Conservation (phyloP, 2,888 invertebrate species). For the Ecliptopera silaceata region DNA sequence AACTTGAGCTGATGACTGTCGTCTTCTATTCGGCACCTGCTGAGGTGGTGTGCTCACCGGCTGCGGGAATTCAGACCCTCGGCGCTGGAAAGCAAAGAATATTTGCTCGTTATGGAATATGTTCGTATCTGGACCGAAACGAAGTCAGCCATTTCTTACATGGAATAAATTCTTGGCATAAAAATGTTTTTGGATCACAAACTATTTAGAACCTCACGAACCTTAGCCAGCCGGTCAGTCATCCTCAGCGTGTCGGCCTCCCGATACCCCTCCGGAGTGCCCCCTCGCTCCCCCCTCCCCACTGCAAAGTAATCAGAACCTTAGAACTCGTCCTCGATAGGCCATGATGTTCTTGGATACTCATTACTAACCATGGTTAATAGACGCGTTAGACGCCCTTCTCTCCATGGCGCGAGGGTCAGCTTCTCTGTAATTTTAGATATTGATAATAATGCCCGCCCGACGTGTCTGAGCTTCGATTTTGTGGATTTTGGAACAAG, state of each 20-base stretch:
- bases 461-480: too few species aligned
- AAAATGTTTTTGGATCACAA: too few species aligned
- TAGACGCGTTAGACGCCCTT: slow-evolving; percentile 75
- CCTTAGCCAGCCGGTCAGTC: slow-evolving; percentile 70
- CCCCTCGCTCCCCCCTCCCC: slow-evolving; percentile 55
- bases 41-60: slow-evolving; percentile 75
- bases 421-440: slow-evolving; percentile 64
- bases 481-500: too few species aligned
- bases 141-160: too few species aligned
- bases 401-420: slow-evolving; percentile 71
- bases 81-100: slow-evolving; percentile 55
- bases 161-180: too few species aligned
- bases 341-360: slow-evolving; percentile 16
- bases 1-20: slow-evolving; percentile 73
- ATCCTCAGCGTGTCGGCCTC: slow-evolving; percentile 74
- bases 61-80: slow-evolving; percentile 75
- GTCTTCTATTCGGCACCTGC: slow-evolving; percentile 61
- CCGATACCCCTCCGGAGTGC: slow-evolving; percentile 75
- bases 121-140: too few species aligned
- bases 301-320: slow-evolving; percentile 43
- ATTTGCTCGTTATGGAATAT: too few species aligned
- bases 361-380: slow-evolving; percentile 60
- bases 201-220: too few species aligned
- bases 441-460: background rate
- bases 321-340: background rate